Base-by-base conservation (phyloP, 2,888 invertebrate genomes). In the Apodemia duryi region DNA sequence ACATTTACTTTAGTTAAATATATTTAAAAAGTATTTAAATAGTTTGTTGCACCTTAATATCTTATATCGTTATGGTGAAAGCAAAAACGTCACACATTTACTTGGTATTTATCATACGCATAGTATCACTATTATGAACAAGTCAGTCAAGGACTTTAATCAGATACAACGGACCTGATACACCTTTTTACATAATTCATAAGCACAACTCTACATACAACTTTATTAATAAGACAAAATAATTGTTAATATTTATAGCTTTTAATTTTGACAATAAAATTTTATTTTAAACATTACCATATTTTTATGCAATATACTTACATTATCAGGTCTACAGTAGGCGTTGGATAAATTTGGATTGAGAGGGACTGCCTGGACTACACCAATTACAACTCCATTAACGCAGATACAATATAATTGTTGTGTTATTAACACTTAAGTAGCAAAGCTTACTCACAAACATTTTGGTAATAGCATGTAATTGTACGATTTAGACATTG, bases 361-460 rank as follows among this genome's bases (percentile, higher is more conserved):
- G 32, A 32, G 54, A 57, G 32, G 32, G 6, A 54, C 54, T 54
- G 6, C 32, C 35, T 13, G 32, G 57, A 54, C 54, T 11, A 57
- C 57, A 57, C 57, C 13, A n/a, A 49, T 13, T 57, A 32, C 57
- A 57, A 57, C 54, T 29, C 7, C 28, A 11, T 32, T 9, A 52
- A 54, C 54, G 54, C 54, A 29, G 29, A 54, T 29, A 9, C 52
- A 21, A 63, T 65, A 62, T 70, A 61, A 62, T 67, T 71, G 69
- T 71, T 67, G 69, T 67, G 65, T 69, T 65, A 87, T 84, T 88
- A 86, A 88, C 84, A 81, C 73, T 74, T 71, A 72, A 78, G 80
- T 84, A 86, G 85, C 54, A 75, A 73, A 84, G 87, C 88, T 88
- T 88, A 84, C 85, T 88, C 83, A 88, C 9, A 75, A 73, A 79